Evolutionary conservation across 2,113 vertebrate genomes (phyloP), one percentile per base, ranked within the genome.

Genomic region (Mungos mungo): DNA sequence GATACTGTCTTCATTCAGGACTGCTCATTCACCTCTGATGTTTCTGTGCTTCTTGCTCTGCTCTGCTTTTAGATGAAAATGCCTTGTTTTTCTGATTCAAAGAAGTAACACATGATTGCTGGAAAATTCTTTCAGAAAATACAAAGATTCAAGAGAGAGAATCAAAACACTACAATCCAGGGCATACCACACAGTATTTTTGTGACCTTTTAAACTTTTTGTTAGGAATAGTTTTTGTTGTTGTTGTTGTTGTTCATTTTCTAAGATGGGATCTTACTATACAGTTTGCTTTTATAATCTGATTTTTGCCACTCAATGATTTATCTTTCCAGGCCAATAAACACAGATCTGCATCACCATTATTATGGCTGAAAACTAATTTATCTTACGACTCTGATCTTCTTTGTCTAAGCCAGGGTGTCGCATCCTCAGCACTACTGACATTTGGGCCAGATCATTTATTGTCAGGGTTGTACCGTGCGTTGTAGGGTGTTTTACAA

Each of bases 41-140:
- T 13, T 9, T 65, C 57, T n/a, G 16, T 89, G 76, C 23, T 85
- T 85, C 91, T 77, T 52, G 14, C 57, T 63, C 21, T 76, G n/a
- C 52, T 77, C 85, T 90, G 86, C 57, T 92, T 96, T 95, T 35
- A 88, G n/a, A 41, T 47, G 1, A 83, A 90, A 95, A 92, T 54
- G 38, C 7, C 15, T 41, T 84, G 50, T 83, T 93, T 77, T 88
- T 92, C 41, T 84, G 4, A 19, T 88, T 19, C 52, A 88, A 80
- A 47, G 18, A 93, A 54, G 54, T 18, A 94, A 91, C 31, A 57
- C 14, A 27, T 16, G 45, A 54, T 83, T 77, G 50, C 29, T 82
- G 41, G 6, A 74, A 90, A 47, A 13, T n/a, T 33, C 71, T 29
- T 84, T 79, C 52, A 84, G 69, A 84, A 87, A 94, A 50, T 57